Conservation (phyloP, 2,888 invertebrate genomes). For the Bombylius major region DNA sequence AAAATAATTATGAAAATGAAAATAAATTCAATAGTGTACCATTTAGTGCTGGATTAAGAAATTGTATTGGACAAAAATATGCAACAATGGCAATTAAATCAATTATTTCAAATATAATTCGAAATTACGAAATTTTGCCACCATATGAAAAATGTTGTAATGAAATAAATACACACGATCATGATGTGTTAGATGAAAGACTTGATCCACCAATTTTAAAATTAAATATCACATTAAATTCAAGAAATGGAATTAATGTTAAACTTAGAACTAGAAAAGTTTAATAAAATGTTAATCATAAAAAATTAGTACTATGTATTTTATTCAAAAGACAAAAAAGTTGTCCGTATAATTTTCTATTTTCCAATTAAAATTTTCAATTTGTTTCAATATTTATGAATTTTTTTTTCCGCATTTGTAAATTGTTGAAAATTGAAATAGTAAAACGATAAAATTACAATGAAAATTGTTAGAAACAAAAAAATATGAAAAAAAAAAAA, state of each 20-base stretch:
- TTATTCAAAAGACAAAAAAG: too few relatives aligned
- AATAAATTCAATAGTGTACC: slow-evolving; percentile 44
- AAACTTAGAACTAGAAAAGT: slow-evolving; percentile 23
- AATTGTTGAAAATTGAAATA: too few relatives aligned
- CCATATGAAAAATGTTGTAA: slow-evolving; percentile 14
- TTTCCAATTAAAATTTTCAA: too few relatives aligned
- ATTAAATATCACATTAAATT: slow-evolving; percentile 38
- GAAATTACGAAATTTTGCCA: slow-evolving; percentile 36
- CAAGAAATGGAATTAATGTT: slow-evolving; percentile 37
- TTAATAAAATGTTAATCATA: background rate
- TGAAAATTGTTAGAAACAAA: too few relatives aligned
- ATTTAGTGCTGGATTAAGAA: slow-evolving; percentile 52
- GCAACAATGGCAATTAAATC: slow-evolving; percentile 44
- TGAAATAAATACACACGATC: slow-evolving; percentile 11
- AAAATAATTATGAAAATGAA: slow-evolving; percentile 24
- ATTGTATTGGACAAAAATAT: slow-evolving; percentile 45
- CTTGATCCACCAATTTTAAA: slow-evolving; percentile 28
- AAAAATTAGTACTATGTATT: too few relatives aligned
- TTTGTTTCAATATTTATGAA: too few relatives aligned
- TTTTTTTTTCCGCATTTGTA: too few relatives aligned
- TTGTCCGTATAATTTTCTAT: too few relatives aligned
- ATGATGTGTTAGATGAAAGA: background rate
- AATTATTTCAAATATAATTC: slow-evolving; percentile 39
- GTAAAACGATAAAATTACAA: too few relatives aligned
- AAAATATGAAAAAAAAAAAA: too few relatives aligned